Evolutionary conservation across 2,888 invertebrate genomes (phyloP).

Genomic region (Stictocephala bisonia): DNA sequence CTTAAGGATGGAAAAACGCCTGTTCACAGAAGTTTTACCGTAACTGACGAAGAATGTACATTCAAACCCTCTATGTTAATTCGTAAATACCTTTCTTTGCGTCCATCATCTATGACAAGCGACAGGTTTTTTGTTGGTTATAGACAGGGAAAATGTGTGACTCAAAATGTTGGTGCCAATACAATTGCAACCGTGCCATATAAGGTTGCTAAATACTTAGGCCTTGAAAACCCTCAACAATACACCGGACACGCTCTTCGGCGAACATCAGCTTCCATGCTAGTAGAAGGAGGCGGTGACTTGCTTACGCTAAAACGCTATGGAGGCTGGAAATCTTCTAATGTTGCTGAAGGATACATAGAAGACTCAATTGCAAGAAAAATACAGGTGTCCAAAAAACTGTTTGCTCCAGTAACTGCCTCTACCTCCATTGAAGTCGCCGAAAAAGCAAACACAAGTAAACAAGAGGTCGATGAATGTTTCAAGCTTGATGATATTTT

Average conservation of each 20-base stretch:
- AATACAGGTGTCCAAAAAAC: slow-evolving; percentile 17
- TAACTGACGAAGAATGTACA: slow-evolving; percentile 20
- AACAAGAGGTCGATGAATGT: neutral
- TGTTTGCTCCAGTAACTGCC: slow-evolving; percentile 11
- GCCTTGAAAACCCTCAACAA: slow-evolving; percentile 27
- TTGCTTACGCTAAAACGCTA: slow-evolving; percentile 22
- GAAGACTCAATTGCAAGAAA: slow-evolving; percentile 7
- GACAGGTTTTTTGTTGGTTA: slow-evolving; percentile 27
- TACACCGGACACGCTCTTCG: slow-evolving; percentile 23
- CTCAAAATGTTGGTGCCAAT: slow-evolving; percentile 34
- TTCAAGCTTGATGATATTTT: slow-evolving; percentile 12
- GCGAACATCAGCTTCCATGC: slow-evolving; percentile 37
- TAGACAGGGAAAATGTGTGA: slow-evolving; percentile 8
- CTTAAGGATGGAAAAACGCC: slow-evolving; percentile 31
- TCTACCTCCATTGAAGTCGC: slow-evolving; percentile 11
- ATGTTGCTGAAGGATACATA: slow-evolving; percentile 30
- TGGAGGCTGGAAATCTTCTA: slow-evolving; percentile 40
- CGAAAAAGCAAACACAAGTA: slow-evolving; percentile 10
- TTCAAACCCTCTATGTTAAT: slow-evolving; percentile 21
- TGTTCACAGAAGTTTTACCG: slow-evolving; percentile 22
- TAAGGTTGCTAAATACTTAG: slow-evolving; percentile 23
- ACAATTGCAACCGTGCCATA: slow-evolving; percentile 20
- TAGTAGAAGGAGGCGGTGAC: slow-evolving; percentile 40
- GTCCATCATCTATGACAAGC: slow-evolving; percentile 22
- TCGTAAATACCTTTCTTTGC: slow-evolving; percentile 30